Base-by-base conservation (phyloP, 2,888 invertebrate species). In the Timandra comae region DNA sequence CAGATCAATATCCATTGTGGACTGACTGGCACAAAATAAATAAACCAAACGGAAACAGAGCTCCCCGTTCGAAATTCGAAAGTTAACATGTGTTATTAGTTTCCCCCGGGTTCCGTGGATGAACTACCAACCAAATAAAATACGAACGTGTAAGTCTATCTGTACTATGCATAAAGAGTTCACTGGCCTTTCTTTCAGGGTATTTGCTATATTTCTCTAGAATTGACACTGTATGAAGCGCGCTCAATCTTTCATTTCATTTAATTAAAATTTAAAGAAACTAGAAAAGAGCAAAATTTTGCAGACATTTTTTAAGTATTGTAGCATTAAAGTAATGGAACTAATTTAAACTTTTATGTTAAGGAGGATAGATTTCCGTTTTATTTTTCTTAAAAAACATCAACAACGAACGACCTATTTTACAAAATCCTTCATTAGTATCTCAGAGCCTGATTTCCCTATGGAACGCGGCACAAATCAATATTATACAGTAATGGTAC, bases 111-210 rank as follows among this genome's bases (percentile, higher is more conserved):
- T 54, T 59, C 56, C 49, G 54, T 51, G 56, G 65, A 39, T 51
- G 49, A 60, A 38, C 38, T 58, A 62, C 64, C 66, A 62, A 66
- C 64, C 66, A 72, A 74, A 73, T 73, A 72, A 74, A 79, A 79
- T 62, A 61, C 76, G 77, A 74, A 70, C 71, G 71, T 66, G 56
- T 67, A 56, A 56, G 71, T 75, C 69, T 71, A 69, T 78, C 68
- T 55, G 63, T 69, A 64, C 63, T 59, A 62, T 64, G 69, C 69
- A 69, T 77, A 66, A 73, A 74, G 59, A 73, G 80, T 73, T 74
- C 74, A 70, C 43, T 69, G 77, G 63, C 61, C 50, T 67, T 60
- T 56, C 50, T 67, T 60, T 56, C 60, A 63, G 63, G 65, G 55
- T 52, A 55, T 49, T 51, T 42, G n/a, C 38, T 41, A 48, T 46